A percentile compares a stretch with the other conserved stretches of the same genome.
phyloP scores from a whole-genome alignment of 2,888 invertebrate species.

The Dasypogon diadema region DNA sequence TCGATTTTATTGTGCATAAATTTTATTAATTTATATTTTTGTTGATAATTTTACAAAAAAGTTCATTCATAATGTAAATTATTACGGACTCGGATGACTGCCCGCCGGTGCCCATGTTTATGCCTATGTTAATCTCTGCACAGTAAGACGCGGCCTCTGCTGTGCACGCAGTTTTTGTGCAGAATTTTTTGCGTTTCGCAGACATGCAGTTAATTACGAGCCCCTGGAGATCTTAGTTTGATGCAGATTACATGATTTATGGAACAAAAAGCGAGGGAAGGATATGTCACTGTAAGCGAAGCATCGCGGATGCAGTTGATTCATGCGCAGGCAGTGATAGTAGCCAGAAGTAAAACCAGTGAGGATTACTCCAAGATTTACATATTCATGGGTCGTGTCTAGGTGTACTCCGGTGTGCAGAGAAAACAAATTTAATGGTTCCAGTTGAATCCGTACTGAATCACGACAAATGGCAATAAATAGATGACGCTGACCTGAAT shows the following conservation, averaged over 20 bases:
- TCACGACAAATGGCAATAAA: constrained; percentile 42
- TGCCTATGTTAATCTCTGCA: constrained; percentile 49
- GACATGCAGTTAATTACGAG: constrained; percentile 67
- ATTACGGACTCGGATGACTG: constrained; percentile 41
- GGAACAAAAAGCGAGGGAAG: constrained; percentile 58
- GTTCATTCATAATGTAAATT: constrained; percentile 48
- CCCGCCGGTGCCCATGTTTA: constrained; percentile 44
- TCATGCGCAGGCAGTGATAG: neutral
- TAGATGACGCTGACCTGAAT: constrained; percentile 39
- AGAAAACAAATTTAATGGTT: constrained; percentile 38
- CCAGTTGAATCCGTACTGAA: constrained; percentile 13
- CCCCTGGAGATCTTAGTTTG: constrained; percentile 67
- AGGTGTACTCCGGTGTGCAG: neutral
- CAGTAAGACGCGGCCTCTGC: constrained; percentile 43
- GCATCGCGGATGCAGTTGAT: neutral
- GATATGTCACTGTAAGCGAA: constrained; percentile 33
- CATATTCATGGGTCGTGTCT: constrained; percentile 37
- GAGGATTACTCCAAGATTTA: constrained; percentile 25
- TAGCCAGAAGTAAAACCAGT: neutral
- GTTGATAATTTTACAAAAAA: constrained; percentile 63
- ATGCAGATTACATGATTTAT: constrained; percentile 70
- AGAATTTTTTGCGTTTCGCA: constrained; percentile 36
- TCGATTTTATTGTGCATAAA: constrained; percentile 70
- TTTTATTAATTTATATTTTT: constrained; percentile 70
- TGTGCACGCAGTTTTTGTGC: constrained; percentile 45